Evolutionary conservation across 2,113 vertebrate genomes (phyloP).

Genomic region (Archilochus colubris): DNA sequence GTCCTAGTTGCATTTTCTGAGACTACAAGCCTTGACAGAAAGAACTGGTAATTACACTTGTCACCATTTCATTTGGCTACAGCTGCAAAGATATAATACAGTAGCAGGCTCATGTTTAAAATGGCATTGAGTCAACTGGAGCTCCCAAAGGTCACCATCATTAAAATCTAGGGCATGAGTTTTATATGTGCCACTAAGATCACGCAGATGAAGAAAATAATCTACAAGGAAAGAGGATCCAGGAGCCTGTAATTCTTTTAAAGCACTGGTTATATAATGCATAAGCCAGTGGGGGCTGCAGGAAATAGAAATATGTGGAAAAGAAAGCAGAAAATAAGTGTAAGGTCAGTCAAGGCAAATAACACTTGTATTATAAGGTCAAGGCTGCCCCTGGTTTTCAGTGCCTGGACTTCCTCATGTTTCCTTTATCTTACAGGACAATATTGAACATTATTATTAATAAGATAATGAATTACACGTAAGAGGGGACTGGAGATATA

Average conservation of each 20-base stretch:
- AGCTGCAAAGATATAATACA: background rate
- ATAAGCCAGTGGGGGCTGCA: background rate
- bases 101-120: background rate
- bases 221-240: conserved; percentile 24
- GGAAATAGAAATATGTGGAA: background rate
- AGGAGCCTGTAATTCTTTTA: conserved; percentile 42
- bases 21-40: background rate
- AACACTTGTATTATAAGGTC: background rate
- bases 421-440: background rate
- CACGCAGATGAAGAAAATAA: conserved; percentile 53
- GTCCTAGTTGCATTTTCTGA: background rate
- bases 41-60: conserved; percentile 5
- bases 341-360: background rate
- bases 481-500: background rate
- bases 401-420: background rate
- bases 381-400: background rate
- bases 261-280: conserved; percentile 19
- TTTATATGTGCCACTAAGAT: conserved; percentile 41
- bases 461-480: background rate
- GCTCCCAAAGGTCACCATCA: conserved; percentile 42
- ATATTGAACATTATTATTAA: background rate
- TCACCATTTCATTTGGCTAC: background rate
- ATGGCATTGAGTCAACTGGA: background rate
- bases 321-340: background rate
- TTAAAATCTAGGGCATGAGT: conserved; percentile 54